phyloP scores from a whole-genome alignment of 2,113 vertebrate species.

The Tonatia bakeri region DNA sequence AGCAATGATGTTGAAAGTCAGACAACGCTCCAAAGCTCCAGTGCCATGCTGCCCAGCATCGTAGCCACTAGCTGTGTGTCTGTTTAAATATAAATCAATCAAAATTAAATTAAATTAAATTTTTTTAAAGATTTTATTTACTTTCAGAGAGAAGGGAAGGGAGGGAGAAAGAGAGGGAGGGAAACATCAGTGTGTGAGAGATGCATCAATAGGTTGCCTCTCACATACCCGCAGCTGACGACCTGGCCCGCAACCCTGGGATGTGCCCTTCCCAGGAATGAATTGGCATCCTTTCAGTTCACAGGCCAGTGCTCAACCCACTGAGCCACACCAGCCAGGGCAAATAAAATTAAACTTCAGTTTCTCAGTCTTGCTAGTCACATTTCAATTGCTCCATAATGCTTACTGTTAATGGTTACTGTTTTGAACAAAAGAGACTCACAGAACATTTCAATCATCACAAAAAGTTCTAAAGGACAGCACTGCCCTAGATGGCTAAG shows the following conservation, averaged over 20 bases:
- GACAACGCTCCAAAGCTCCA: neutral
- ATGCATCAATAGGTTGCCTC: too few relatives aligned
- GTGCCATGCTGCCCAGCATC: fast-evolving
- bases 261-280: too few relatives aligned
- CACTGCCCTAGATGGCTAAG: neutral
- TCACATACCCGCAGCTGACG: too few relatives aligned
- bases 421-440: neutral
- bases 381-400: neutral
- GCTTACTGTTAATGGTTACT: neutral
- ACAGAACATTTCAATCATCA: neutral
- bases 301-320: too few relatives aligned
- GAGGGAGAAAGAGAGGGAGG: too few relatives aligned
- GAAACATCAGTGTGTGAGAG: too few relatives aligned
- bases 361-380: neutral
- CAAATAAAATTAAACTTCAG: neutral
- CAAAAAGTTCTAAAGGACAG: neutral
- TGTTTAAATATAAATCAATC: neutral
- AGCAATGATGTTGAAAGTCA: neutral
- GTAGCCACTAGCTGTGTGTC: neutral
- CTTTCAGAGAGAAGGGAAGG: too few relatives aligned
- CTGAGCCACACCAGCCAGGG: too few relatives aligned
- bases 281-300: too few relatives aligned
- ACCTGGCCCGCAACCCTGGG: too few relatives aligned
- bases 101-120: neutral
- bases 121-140: neutral